Evolutionary conservation across 2,888 invertebrate species (phyloP).

Genomic region (Dusona sp.): DNA sequence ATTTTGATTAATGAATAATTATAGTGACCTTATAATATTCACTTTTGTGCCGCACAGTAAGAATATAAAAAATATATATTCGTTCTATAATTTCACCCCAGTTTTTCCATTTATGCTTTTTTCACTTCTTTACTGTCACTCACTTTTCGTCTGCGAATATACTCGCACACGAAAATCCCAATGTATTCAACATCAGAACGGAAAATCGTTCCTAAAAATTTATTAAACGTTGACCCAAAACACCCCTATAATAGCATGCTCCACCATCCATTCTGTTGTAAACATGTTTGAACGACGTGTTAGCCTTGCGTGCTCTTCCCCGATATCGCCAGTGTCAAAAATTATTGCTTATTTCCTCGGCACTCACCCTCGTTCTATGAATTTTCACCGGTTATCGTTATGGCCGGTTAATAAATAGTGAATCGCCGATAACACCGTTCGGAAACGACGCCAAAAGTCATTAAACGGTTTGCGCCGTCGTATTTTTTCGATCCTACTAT

Average conservation of each 20-base stretch:
- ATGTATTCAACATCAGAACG: background rate
- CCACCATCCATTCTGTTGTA: background rate
- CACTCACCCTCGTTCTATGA: background rate
- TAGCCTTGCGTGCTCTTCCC: background rate
- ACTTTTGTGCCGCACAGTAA: background rate
- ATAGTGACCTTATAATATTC: background rate
- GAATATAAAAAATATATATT: background rate
- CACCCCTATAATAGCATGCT: background rate
- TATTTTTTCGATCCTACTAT: background rate
- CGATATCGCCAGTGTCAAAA: background rate
- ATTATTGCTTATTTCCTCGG: background rate
- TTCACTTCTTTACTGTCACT: background rate
- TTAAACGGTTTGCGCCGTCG: background rate
- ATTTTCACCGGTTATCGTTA: conserved; percentile 9
- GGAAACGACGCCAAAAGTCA: background rate
- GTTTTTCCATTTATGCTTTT: background rate
- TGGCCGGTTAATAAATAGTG: conserved; percentile 2
- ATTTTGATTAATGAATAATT: background rate
- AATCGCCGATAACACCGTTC: background rate
- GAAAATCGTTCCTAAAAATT: background rate
- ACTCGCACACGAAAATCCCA: background rate
- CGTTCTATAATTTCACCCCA: background rate
- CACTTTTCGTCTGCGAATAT: background rate
- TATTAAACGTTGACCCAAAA: background rate
- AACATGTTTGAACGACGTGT: conserved; percentile 2